Evolutionary conservation across 1,140 invertebrate species (phyloP).

Genomic region (Ips nitidus): DNA sequence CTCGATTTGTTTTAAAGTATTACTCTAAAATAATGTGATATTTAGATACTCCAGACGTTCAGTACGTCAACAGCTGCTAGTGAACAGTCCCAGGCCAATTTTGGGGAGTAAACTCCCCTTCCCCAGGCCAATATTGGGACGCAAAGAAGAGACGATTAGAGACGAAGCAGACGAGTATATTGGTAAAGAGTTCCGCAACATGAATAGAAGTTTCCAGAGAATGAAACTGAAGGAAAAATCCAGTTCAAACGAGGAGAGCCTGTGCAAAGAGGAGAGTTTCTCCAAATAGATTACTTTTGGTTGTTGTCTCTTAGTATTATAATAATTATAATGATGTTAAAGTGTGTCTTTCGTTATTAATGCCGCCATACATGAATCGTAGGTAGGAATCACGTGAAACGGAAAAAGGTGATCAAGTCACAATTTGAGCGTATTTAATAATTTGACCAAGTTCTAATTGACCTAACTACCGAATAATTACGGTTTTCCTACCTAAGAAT

Average conservation of each 20-base stretch:
- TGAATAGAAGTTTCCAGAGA: constrained; percentile 40
- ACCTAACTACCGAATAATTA: constrained; percentile 23
- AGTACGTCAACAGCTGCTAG: constrained; percentile 30
- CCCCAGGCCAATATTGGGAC: constrained; percentile 45
- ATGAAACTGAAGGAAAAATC: constrained; percentile 43
- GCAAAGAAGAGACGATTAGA: constrained; percentile 36
- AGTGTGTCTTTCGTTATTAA: background rate
- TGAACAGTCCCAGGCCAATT: constrained; percentile 44
- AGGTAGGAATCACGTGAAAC: background rate
- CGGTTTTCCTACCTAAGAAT: constrained; percentile 18
- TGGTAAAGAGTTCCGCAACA: constrained; percentile 43
- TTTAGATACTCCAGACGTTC: constrained; percentile 45
- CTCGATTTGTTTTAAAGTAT: background rate
- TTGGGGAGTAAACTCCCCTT: constrained; percentile 43
- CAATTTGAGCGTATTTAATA: background rate
- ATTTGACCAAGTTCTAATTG: background rate
- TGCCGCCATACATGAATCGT: background rate
- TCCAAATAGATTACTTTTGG: constrained; percentile 1
- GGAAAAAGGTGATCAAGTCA: background rate
- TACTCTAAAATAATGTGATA: background rate
- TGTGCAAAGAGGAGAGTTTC: constrained; percentile 26
- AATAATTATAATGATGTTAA: background rate
- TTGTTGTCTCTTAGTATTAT: constrained; percentile 4
- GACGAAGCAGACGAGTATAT: constrained; percentile 40
- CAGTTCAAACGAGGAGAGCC: constrained; percentile 9